phyloP scores from a whole-genome alignment of 2,888 invertebrate species.

The Argyresthia goedartella region DNA sequence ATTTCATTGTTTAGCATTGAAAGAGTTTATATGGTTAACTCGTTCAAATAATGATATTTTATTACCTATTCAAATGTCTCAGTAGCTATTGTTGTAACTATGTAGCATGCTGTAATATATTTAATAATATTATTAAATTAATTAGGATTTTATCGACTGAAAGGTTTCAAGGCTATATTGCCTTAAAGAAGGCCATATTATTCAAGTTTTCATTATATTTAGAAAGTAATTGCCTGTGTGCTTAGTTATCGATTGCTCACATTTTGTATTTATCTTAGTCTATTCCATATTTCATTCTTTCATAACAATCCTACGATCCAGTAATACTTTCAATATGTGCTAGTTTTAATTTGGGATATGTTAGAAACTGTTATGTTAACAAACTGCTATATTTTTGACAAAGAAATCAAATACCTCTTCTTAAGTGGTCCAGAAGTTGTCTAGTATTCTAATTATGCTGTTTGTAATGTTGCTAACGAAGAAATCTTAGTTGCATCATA shows the following conservation, averaged over 20 bases:
- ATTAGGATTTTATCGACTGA: constrained; percentile 55
- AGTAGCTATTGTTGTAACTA: constrained; percentile 34
- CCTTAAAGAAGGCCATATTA: no score
- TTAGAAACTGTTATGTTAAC: background rate
- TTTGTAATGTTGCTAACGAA: background rate
- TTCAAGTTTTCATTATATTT: constrained; percentile 27
- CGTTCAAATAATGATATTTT: constrained; percentile 55
- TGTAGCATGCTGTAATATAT: constrained; percentile 44
- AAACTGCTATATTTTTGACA: background rate
- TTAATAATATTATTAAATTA: constrained; percentile 22
- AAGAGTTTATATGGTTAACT: constrained; percentile 63
- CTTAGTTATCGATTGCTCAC: no score
- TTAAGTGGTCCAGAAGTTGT: constrained; percentile 52
- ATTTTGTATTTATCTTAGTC: no score
- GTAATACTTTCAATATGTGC: no score
- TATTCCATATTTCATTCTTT: no score
- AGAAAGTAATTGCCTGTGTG: no score
- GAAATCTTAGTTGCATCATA: no score
- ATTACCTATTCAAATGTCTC: constrained; percentile 45
- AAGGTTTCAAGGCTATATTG: constrained; percentile 5
- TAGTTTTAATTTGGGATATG: background rate
- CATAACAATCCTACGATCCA: no score
- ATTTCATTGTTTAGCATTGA: constrained; percentile 20
- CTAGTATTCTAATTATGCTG: background rate
- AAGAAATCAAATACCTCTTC: constrained; percentile 57